phyloP scores from a whole-genome alignment of 2,888 invertebrate genomes.

The Cremastinae sp. region DNA sequence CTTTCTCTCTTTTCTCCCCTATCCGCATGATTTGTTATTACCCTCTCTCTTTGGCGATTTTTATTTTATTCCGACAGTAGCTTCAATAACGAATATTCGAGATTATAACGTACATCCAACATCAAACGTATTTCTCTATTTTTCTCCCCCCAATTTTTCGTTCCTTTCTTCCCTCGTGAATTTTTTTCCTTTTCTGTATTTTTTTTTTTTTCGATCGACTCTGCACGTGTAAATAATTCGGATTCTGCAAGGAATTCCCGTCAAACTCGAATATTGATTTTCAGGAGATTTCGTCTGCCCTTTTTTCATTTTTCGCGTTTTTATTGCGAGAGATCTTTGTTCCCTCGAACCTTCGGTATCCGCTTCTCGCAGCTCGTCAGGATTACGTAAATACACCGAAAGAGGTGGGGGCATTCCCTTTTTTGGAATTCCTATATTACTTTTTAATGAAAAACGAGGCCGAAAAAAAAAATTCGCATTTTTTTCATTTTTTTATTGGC shows the following conservation, averaged over 20 bases:
- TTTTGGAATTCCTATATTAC: too few relatives aligned
- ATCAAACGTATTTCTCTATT: constrained; percentile 24
- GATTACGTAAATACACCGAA: too few relatives aligned
- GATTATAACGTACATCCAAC: constrained; percentile 16
- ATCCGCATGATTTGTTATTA: neutral
- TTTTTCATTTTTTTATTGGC: constrained; percentile 15
- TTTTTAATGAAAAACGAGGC: constrained; percentile 7
- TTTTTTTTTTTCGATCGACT: constrained; percentile 9
- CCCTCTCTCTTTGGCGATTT: too few relatives aligned
- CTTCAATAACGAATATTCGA: constrained; percentile 8
- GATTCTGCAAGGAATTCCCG: too few relatives aligned
- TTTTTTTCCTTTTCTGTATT: constrained; percentile 14
- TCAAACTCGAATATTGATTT: constrained; percentile 36
- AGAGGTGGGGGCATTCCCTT: too few relatives aligned
- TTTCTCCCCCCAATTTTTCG: constrained; percentile 22
- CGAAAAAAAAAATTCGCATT: constrained; percentile 10
- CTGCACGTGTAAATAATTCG: neutral
- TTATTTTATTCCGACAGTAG: too few relatives aligned
- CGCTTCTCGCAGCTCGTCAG: too few relatives aligned
- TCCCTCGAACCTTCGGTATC: constrained; percentile 8
- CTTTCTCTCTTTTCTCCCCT: constrained; percentile 9
- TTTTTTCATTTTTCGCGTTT: constrained; percentile 29
- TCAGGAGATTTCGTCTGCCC: constrained; percentile 3
- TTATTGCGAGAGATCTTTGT: constrained; percentile 23
- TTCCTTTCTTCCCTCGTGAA: constrained; percentile 10